Evolutionary conservation across 2,888 invertebrate genomes (phyloP).

Genomic region (Acleris sparsana): DNA sequence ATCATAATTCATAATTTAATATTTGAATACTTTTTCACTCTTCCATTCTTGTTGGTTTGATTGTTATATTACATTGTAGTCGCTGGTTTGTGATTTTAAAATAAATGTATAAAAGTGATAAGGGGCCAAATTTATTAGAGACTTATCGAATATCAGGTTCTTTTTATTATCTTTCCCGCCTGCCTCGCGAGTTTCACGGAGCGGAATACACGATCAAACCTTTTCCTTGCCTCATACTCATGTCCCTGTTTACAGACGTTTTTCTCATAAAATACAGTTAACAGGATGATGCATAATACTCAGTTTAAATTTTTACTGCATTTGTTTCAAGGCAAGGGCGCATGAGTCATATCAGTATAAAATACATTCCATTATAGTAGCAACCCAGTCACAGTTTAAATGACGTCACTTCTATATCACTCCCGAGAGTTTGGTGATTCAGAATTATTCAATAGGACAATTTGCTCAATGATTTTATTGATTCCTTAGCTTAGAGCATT

Average conservation of each 20-base stretch:
- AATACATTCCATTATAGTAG: conserved; percentile 47
- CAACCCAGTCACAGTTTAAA: conserved; percentile 49
- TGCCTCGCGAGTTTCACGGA: too few species aligned
- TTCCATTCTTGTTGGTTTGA: too few species aligned
- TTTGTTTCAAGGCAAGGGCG: conserved; percentile 39
- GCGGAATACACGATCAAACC: too few species aligned
- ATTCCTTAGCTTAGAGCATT: conserved; percentile 14
- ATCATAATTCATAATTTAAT: too few species aligned
- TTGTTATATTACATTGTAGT: too few species aligned
- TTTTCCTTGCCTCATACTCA: too few species aligned
- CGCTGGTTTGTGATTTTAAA: too few species aligned
- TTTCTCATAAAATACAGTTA: conserved; percentile 58
- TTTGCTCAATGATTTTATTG: conserved; percentile 10
- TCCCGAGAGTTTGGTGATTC: conserved; percentile 55
- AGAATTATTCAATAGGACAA: conserved; percentile 44
- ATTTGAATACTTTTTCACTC: too few species aligned
- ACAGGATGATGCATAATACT: conserved; percentile 29
- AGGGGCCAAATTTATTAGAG: too few species aligned
- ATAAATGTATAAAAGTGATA: too few species aligned
- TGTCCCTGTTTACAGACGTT: conserved; percentile 26
- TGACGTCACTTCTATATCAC: conserved; percentile 60
- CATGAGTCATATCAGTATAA: conserved; percentile 53
- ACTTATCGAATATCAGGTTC: too few species aligned
- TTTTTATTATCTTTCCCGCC: too few species aligned
- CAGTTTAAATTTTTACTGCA: conserved; percentile 15